These are phyloP conservation scores for Siniperca obscura DNA, from an alignment of 2,797 vertebrate species.

Conservation along the genomic window DNA sequence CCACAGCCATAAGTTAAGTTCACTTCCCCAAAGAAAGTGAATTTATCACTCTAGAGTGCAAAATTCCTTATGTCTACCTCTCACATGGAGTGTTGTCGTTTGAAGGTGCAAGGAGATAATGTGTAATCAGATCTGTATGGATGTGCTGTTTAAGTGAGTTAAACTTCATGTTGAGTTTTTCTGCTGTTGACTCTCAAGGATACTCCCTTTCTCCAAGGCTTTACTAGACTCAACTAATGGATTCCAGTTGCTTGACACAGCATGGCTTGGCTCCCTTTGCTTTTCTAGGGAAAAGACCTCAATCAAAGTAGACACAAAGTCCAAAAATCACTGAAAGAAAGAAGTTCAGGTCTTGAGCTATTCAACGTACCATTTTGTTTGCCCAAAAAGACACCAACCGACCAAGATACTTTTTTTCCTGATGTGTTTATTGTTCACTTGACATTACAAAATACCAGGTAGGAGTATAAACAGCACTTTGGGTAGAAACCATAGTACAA, in stretches of 20 bases:
- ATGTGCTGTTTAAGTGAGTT: constrained; percentile 60
- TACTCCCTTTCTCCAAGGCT: constrained; percentile 69
- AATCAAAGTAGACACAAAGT: constrained; percentile 45
- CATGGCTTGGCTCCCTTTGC: constrained; percentile 48
- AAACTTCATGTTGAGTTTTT: constrained; percentile 70
- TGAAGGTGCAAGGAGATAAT: constrained; percentile 41
- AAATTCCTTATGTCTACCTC: constrained; percentile 44
- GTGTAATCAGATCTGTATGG: constrained; percentile 56
- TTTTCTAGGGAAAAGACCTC: constrained; percentile 52
- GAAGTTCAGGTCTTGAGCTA: not conserved
- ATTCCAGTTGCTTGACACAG: constrained; percentile 72
- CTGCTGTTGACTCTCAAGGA: constrained; percentile 58
- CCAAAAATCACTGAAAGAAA: constrained; percentile 21
- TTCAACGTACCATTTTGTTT: constrained; percentile 28
- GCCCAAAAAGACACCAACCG: constrained; percentile 32
- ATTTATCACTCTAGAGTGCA: constrained; percentile 28
- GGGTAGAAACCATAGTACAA: constrained; percentile 91
- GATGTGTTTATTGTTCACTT: constrained; percentile 92
- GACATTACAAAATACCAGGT: constrained; percentile 90
- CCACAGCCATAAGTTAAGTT: constrained; percentile 13
- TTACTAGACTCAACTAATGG: constrained; percentile 66
- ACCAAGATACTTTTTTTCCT: constrained; percentile 55
- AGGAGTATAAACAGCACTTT: constrained; percentile 89
- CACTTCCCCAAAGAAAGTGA: constrained; percentile 12
- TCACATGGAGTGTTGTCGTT: constrained; percentile 30